A percentile compares a stretch with the other conserved stretches of the same genome.
phyloP scores from a whole-genome alignment of 2,888 invertebrate species.

The Eurois occulta region DNA sequence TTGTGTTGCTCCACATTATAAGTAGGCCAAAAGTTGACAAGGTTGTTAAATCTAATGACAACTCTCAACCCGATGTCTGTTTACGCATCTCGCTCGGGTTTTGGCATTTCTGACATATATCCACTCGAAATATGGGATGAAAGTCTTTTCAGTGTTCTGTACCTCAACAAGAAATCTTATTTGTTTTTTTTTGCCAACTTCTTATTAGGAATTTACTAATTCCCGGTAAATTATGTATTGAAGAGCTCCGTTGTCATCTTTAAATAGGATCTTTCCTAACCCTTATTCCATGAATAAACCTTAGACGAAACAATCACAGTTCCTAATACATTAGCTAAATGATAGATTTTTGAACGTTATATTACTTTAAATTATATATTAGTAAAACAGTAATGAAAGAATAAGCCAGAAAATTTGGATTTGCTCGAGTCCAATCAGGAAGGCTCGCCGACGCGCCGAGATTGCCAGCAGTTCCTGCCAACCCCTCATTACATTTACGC shows the following conservation, averaged over 20 bases:
- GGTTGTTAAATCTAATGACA: constrained; percentile 15
- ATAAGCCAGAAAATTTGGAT: constrained; percentile 76
- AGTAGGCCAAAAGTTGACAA: constrained; percentile 2
- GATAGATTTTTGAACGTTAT: constrained; percentile 18
- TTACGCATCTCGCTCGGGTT: background rate
- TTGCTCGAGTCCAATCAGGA: constrained; percentile 82
- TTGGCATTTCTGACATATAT: background rate
- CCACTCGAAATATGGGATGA: background rate
- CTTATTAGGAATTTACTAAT: background rate
- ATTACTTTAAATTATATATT: constrained; percentile 53
- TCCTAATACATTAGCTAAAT: background rate
- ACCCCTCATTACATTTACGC: constrained; percentile 88
- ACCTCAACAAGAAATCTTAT: background rate
- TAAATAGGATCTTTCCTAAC: too few species aligned
- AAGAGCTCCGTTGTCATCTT: background rate
- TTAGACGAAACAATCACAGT: background rate
- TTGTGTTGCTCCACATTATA: constrained; percentile 9
- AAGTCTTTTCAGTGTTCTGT: background rate
- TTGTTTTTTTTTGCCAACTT: background rate
- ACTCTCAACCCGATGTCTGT: background rate
- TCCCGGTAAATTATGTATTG: background rate
- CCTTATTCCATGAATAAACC: too few species aligned
- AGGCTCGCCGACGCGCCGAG: constrained; percentile 74
- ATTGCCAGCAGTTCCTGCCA: constrained; percentile 78
- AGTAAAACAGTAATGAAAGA: constrained; percentile 67